Conservation (phyloP, 2,113 vertebrate species). For the Platycercus adscitus region DNA sequence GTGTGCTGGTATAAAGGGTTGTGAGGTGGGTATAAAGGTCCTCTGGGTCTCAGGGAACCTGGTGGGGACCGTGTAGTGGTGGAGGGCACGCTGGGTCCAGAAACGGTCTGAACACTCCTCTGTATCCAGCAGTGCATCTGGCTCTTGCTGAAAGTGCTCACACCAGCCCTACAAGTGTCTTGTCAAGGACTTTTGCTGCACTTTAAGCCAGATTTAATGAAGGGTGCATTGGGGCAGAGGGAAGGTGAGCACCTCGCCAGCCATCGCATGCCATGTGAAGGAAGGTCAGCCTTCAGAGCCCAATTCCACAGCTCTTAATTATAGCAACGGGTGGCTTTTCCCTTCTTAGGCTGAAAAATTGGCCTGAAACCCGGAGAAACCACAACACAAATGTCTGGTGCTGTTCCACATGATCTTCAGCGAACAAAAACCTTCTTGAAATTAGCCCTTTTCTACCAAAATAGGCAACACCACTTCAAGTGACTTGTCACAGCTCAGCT, state of each 20-base stretch:
- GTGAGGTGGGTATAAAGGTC: neutral
- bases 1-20: neutral
- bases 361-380: constrained; percentile 48
- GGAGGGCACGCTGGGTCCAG: rapidly evolving
- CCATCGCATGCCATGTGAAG: rapidly evolving
- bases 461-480: constrained; percentile 43
- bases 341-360: constrained; percentile 51
- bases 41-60: neutral
- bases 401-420: constrained; percentile 20
- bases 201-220: neutral
- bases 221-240: neutral
- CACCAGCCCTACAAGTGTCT: rapidly evolving
- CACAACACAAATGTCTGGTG: constrained; percentile 21
- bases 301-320: constrained; percentile 6
- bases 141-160: neutral
- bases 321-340: constrained; percentile 59
- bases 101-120: rapidly evolving
- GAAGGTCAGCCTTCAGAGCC: neutral
- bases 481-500: neutral
- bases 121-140: neutral
- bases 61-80: rapidly evolving
- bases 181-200: neutral
- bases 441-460: constrained; percentile 33
- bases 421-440: constrained; percentile 15
- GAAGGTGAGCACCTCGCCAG: rapidly evolving